Conservation (phyloP, 2,797 vertebrate species). For the Melanotaenia maccullochi region DNA sequence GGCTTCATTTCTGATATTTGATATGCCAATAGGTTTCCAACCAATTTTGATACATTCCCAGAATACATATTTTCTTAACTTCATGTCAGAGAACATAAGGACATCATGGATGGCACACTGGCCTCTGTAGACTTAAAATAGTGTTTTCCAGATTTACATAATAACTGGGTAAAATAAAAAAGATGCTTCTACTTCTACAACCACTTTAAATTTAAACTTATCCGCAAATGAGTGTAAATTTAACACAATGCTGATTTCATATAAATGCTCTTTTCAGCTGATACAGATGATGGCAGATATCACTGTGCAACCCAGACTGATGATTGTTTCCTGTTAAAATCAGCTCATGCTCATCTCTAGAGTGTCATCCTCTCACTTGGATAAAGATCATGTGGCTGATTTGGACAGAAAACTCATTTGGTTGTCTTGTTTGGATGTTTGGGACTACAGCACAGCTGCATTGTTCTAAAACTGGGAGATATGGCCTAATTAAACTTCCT, state of each 20-base stretch:
- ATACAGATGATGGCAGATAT: background rate
- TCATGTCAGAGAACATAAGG: no score
- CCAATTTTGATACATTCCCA: no score
- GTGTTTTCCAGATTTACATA: no score
- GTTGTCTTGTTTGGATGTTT: constrained; percentile 22
- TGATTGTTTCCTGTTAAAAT: constrained; percentile 4
- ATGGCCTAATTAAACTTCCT: constrained; percentile 44
- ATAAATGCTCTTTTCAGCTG: background rate
- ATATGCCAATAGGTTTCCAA: no score
- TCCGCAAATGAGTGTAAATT: background rate
- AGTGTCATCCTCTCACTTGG: constrained; percentile 4
- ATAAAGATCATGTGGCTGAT: constrained; percentile 23
- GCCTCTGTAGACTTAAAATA: no score
- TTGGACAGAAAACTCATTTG: constrained; percentile 16
- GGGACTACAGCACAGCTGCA: constrained; percentile 18
- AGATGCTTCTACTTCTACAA: background rate
- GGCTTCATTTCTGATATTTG: no score
- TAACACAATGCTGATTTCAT: background rate
- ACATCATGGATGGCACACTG: no score
- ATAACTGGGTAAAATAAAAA: background rate
- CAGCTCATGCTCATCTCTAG: constrained; percentile 9
- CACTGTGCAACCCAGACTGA: background rate
- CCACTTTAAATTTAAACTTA: background rate
- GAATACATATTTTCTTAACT: no score
- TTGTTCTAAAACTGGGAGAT: constrained; percentile 42